Conservation (phyloP, 2,888 invertebrate genomes). For the Tethea ocularis region DNA sequence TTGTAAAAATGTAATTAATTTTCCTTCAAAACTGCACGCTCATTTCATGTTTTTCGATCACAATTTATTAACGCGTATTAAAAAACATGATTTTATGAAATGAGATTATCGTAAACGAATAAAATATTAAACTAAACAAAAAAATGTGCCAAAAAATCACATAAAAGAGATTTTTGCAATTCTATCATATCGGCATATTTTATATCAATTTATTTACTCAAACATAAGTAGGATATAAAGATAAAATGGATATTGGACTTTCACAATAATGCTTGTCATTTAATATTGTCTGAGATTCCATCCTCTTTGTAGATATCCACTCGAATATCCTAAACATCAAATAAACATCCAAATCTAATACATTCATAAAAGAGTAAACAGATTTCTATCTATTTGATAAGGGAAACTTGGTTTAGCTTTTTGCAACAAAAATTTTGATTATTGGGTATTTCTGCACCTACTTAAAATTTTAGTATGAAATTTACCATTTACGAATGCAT, state of each 20-base stretch:
- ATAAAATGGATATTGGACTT: not conserved
- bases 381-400: slow-evolving; percentile 42
- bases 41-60: too few species aligned
- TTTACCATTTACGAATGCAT: too few species aligned
- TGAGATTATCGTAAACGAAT: too few species aligned
- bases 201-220: not conserved
- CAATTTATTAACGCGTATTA: too few species aligned
- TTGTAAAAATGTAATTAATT: too few species aligned
- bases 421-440: not conserved
- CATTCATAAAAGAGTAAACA: slow-evolving; percentile 48
- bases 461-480: too few species aligned
- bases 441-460: not conserved
- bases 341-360: slow-evolving; percentile 46
- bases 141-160: not conserved
- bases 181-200: not conserved
- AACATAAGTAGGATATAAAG: not conserved
- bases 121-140: too few species aligned
- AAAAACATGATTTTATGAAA: too few species aligned
- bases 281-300: slow-evolving; percentile 3
- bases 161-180: not conserved
- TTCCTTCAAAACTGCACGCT: too few species aligned
- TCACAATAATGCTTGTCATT: not conserved
- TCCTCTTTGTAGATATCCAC: slow-evolving; percentile 3
- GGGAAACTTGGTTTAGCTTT: slow-evolving; percentile 44
- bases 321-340: slow-evolving; percentile 37